Evolutionary conservation across 2,113 vertebrate species (phyloP).

Genomic region (Tetraodon nigroviridis): DNA sequence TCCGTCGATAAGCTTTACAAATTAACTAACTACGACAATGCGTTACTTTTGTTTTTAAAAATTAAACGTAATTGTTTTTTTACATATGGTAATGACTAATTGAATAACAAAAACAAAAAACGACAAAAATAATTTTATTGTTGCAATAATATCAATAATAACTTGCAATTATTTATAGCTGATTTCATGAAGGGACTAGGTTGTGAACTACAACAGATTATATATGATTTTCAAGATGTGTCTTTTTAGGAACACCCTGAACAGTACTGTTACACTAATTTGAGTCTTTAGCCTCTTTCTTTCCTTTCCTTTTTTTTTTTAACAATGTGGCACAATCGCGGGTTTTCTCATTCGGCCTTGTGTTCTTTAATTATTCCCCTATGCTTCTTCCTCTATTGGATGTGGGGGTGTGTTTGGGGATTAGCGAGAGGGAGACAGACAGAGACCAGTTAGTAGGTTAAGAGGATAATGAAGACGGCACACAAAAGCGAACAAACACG

Average conservation of each 20-base stretch:
- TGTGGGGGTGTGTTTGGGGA: slow-evolving; percentile 56
- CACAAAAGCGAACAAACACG: slow-evolving; percentile 20
- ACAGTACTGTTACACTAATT: slow-evolving; percentile 37
- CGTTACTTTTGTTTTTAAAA: too few relatives aligned
- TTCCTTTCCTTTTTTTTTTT: slow-evolving; percentile 52
- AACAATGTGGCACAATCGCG: slow-evolving; percentile 47
- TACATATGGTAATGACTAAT: too few relatives aligned
- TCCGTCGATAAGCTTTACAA: too few relatives aligned
- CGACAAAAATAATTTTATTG: too few relatives aligned
- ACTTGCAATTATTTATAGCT: too few relatives aligned
- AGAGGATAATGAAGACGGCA: slow-evolving; percentile 56
- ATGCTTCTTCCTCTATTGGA: slow-evolving; percentile 34
- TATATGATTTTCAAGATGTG: slow-evolving; percentile 5
- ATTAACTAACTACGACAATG: too few relatives aligned
- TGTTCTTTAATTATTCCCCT: slow-evolving; percentile 49
- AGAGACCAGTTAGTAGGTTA: slow-evolving; percentile 52
- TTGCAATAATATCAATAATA: too few relatives aligned
- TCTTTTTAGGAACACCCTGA: slow-evolving; percentile 35
- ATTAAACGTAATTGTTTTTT: too few relatives aligned
- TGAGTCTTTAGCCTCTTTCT: slow-evolving; percentile 27
- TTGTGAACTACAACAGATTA: too few relatives aligned
- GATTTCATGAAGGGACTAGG: too few relatives aligned
- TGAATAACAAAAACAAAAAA: too few relatives aligned
- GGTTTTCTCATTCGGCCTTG: slow-evolving; percentile 35
- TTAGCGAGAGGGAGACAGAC: slow-evolving; percentile 42